Evolutionary conservation across 1,140 invertebrate genomes (phyloP).

Genomic region (Rhopalosiphum padi): DNA sequence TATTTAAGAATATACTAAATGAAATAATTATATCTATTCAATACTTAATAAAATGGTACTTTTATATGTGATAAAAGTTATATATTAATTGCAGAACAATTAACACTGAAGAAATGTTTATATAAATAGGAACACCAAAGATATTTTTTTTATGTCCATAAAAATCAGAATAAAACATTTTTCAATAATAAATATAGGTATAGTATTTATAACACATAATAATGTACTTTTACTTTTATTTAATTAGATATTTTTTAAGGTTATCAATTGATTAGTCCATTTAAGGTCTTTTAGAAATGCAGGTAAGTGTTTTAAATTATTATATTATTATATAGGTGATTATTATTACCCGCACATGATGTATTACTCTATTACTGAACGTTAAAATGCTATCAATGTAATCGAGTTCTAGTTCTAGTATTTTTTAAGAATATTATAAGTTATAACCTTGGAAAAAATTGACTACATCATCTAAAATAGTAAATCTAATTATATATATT

Average conservation of each 20-base stretch:
- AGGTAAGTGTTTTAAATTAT: not conserved
- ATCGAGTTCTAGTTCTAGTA: conserved; percentile 34
- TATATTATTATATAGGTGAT: not conserved
- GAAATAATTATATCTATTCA: too few relatives aligned
- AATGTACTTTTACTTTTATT: conserved; percentile 11
- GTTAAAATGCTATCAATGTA: conserved; percentile 23
- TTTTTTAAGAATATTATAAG: conserved; percentile 5
- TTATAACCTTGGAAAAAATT: not conserved
- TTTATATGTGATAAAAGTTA: too few relatives aligned
- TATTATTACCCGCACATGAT: not conserved
- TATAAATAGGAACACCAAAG: not conserved
- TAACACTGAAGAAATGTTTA: not conserved
- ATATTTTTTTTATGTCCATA: not conserved
- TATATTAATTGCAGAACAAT: not conserved
- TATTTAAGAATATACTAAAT: not conserved
- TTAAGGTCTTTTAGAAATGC: conserved; percentile 14
- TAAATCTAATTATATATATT: not conserved
- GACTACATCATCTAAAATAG: not conserved
- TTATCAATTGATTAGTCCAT: conserved; percentile 6
- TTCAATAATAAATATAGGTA: not conserved
- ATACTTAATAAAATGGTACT: too few relatives aligned
- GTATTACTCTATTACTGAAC: not conserved
- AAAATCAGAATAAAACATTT: not conserved
- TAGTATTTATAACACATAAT: not conserved
- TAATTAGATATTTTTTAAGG: conserved; percentile 22